Evolutionary conservation across 2,113 vertebrate species (phyloP).

Genomic region (Cyanoramphus novaezelandiae): DNA sequence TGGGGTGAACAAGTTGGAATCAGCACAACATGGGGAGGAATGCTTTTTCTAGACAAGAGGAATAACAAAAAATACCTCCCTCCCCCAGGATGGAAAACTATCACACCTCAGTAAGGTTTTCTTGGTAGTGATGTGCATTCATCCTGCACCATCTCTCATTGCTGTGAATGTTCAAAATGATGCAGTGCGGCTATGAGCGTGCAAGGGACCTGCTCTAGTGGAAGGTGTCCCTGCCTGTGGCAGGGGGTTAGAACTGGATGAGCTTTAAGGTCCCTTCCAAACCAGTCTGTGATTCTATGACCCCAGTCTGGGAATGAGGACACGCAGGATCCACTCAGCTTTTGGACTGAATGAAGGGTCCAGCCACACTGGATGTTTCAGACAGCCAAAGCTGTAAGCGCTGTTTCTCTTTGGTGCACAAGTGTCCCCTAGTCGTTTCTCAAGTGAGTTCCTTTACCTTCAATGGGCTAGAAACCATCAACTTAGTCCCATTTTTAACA

Average conservation of each 20-base stretch:
- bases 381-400: not conserved
- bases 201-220: not conserved
- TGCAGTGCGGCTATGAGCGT: accelerated
- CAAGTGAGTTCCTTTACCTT: not conserved
- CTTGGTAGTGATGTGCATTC: not conserved
- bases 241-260: not conserved
- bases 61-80: not conserved
- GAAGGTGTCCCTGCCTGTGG: not conserved
- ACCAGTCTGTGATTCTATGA: not conserved
- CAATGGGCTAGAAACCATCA: not conserved
- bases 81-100: not conserved
- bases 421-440: not conserved
- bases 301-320: not conserved
- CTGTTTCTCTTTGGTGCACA: not conserved
- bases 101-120: not conserved
- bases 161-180: not conserved
- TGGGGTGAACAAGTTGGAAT: not conserved
- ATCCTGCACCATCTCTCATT: not conserved
- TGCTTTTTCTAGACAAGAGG: not conserved
- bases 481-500: not conserved
- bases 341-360: not conserved
- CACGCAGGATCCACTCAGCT: not conserved
- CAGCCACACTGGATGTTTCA: not conserved
- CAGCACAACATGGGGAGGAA: not conserved
- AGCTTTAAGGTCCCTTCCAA: not conserved